Percentiles rank a stretch among this genome's conserved stretches.
These are phyloP conservation scores for Temnothorax curvispinosus DNA, from an alignment of 1,140 invertebrate species.

Conservation along the genomic window DNA sequence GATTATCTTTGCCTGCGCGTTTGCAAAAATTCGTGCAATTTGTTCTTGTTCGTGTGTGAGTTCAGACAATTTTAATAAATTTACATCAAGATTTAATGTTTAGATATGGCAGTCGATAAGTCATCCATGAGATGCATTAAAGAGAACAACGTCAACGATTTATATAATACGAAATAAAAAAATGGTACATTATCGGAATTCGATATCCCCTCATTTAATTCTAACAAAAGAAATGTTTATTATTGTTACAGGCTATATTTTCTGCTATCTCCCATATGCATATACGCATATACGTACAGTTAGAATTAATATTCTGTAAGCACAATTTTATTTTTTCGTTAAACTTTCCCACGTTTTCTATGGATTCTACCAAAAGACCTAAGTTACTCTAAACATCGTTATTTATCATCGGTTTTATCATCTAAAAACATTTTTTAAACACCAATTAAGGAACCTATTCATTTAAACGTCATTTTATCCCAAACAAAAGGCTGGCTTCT, in stretches of 20 bases:
- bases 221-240: conserved; percentile 25
- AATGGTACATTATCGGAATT: not conserved
- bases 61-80: conserved; percentile 20
- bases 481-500: not conserved
- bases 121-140: not conserved
- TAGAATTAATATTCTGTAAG: not conserved
- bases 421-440: not conserved
- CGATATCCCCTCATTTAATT: not conserved
- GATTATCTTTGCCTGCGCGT: not conserved
- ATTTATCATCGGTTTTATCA: conserved; percentile 16
- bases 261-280: not conserved
- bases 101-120: not conserved
- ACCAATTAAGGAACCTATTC: conserved; percentile 5
- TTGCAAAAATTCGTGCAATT: conserved; percentile 15
- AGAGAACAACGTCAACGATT: conserved; percentile 15
- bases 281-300: not conserved
- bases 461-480: conserved; percentile 3
- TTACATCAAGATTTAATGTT: conserved; percentile 33
- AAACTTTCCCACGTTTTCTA: not conserved
- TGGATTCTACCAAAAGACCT: not conserved
- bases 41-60: not conserved
- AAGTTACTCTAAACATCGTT: not conserved
- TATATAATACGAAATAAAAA: conserved; percentile 9
- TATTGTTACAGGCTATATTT: not conserved
- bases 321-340: not conserved